Percentiles rank a stretch among this genome's conserved stretches.
Conservation (phyloP, 2,888 invertebrate genomes). For the Himalopsyche japonica region DNA sequence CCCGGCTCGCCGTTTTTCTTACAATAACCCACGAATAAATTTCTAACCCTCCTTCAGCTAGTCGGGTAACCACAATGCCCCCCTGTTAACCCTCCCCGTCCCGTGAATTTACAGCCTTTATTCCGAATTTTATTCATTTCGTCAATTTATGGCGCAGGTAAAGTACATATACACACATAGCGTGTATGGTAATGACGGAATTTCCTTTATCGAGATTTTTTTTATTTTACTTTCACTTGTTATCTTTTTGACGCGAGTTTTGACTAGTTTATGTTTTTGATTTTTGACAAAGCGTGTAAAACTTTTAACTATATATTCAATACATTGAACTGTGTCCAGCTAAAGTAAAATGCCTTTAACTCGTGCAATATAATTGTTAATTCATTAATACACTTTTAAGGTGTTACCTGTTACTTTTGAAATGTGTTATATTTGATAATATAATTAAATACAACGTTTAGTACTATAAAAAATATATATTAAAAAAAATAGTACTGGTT, state of each 20-base stretch:
- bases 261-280: neutral
- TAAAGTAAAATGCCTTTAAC: no score
- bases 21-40: neutral
- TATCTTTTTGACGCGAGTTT: neutral
- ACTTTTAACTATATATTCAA: no score
- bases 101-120: neutral
- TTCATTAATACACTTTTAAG: no score
- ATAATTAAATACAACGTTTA: no score
- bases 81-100: neutral
- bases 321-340: no score
- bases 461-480: no score
- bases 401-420: no score
- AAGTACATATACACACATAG: neutral
- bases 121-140: constrained; percentile 25
- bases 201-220: neutral
- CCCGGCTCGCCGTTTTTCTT: constrained; percentile 10
- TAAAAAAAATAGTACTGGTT: no score
- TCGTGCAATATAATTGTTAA: no score
- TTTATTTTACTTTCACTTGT: neutral
- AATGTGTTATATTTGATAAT: no score
- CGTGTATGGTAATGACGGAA: neutral
- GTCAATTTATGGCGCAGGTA: constrained; percentile 26
- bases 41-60: neutral
- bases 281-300: neutral
- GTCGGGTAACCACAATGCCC: neutral